phyloP scores from a whole-genome alignment of 30 jellyfish, hydroid and myxozoan species.

The Cassiopea andromeda region DNA sequence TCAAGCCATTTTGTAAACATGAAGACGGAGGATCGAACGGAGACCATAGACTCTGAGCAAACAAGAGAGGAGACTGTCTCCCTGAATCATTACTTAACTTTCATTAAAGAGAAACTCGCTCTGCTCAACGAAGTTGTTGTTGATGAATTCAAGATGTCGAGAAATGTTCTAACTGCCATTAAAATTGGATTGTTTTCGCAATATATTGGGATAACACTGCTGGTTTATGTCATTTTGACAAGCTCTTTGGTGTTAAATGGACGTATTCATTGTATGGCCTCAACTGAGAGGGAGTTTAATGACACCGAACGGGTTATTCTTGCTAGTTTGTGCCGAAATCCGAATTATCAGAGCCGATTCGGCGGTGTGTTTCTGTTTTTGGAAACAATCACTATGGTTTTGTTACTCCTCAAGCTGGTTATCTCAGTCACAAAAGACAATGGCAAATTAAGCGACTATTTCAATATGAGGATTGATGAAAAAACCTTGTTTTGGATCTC shows the following conservation, averaged over 20 bases:
- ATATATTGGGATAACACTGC: constrained; percentile 8
- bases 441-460: background rate
- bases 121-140: background rate
- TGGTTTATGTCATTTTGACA: constrained; percentile 9
- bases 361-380: constrained; percentile 4
- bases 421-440: background rate
- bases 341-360: constrained; percentile 33
- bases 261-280: background rate
- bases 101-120: constrained; percentile 7
- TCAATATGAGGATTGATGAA: background rate
- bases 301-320: constrained; percentile 17
- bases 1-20: constrained; percentile 23
- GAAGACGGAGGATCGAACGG: constrained; percentile 38
- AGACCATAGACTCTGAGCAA: background rate
- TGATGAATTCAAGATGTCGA: constrained; percentile 41
- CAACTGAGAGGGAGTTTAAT: background rate
- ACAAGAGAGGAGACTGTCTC: background rate
- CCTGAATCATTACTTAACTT: background rate
- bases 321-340: constrained; percentile 45
- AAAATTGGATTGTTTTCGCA: constrained; percentile 33
- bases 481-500: background rate
- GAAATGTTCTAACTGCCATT: background rate
- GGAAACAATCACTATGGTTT: constrained; percentile 10
- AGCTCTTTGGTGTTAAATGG: constrained; percentile 37
- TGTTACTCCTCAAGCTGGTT: constrained; percentile 8